These are phyloP conservation scores for Pseudomyrmex cubaensis DNA, from an alignment of 1,140 invertebrate species.

Conservation along the genomic window DNA sequence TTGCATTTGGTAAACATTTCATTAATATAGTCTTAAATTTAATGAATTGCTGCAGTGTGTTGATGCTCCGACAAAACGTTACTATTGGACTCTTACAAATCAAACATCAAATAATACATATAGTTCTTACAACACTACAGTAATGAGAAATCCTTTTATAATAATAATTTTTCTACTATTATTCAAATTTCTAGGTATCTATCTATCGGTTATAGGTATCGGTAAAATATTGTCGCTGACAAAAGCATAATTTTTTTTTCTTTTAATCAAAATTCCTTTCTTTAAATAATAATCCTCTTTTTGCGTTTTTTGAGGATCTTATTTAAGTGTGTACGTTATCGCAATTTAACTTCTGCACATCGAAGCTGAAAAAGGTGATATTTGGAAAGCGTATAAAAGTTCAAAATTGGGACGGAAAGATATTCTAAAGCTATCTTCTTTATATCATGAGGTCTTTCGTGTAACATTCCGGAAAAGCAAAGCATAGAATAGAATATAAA, in stretches of 20 bases:
- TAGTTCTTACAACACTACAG: conserved; percentile 36
- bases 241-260: too few relatives aligned
- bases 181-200: conserved; percentile 3
- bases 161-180: conserved; percentile 15
- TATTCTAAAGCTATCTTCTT: conserved; percentile 64
- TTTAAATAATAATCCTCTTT: conserved; percentile 19
- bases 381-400: conserved; percentile 71
- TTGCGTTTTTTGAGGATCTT: background rate
- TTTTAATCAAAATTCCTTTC: background rate
- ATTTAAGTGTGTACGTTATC: conserved; percentile 29
- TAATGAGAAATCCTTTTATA: background rate
- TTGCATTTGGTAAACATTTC: conserved; percentile 52
- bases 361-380: conserved; percentile 51
- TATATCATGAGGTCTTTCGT: conserved; percentile 41
- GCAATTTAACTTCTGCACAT: conserved; percentile 46
- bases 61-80: conserved; percentile 21
- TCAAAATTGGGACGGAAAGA: conserved; percentile 74
- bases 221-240: too few relatives aligned
- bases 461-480: background rate
- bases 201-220: background rate
- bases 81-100: conserved; percentile 43
- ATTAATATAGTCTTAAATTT: conserved; percentile 37
- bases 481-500: conserved; percentile 35
- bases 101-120: conserved; percentile 42
- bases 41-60: conserved; percentile 25